Percentiles rank a stretch among this genome's conserved stretches.
Evolutionary conservation across 2,113 vertebrate genomes (phyloP).

Genomic region (Peromyscus polionotus): DNA sequence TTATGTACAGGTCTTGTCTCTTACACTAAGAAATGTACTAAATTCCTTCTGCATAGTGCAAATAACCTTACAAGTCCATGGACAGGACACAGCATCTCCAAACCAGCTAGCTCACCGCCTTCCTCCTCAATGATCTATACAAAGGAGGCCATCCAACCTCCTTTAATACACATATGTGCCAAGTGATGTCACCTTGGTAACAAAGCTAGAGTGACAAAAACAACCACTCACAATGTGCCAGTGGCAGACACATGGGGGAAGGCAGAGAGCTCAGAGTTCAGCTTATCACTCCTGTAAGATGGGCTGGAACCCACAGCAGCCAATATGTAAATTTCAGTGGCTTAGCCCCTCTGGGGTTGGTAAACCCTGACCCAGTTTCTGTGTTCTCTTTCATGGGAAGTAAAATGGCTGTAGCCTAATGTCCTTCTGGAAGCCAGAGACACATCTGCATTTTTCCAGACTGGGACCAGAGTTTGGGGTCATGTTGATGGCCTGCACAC

Average conservation of each 20-base stretch:
- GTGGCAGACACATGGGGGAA: background rate
- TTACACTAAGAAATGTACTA: background rate
- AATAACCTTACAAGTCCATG: background rate
- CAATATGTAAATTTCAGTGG: constrained; percentile 61
- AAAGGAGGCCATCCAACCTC: too few species aligned
- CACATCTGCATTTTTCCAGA: background rate
- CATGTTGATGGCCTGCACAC: background rate
- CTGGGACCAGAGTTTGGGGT: background rate
- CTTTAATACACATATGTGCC: background rate
- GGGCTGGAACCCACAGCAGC: constrained; percentile 40
- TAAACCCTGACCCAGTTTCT: background rate
- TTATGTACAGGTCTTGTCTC: background rate
- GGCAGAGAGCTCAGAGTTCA: background rate
- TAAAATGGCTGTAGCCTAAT: background rate
- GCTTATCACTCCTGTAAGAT: background rate
- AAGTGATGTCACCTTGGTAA: background rate
- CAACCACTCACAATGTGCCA: too few species aligned
- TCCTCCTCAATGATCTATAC: background rate
- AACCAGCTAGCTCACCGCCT: background rate
- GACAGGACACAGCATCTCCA: background rate
- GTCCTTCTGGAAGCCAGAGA: constrained; percentile 1
- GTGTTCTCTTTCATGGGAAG: background rate
- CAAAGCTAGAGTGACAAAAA: background rate
- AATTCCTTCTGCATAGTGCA: background rate
- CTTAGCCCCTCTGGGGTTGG: background rate